Evolutionary conservation across 2,888 invertebrate species (phyloP).

Genomic region (Yponomeuta evonymella): DNA sequence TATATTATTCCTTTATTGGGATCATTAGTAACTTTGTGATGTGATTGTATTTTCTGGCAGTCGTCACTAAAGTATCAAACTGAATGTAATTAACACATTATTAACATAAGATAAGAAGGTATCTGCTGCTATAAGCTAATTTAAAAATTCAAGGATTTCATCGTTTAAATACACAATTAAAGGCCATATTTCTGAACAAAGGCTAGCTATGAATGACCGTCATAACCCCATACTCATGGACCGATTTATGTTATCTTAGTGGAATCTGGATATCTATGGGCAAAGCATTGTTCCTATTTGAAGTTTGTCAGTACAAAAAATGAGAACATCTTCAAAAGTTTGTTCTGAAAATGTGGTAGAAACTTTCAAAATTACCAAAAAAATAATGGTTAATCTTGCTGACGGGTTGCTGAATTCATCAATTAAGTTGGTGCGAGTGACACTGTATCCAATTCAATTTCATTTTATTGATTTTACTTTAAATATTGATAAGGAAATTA

Average conservation of each 20-base stretch:
- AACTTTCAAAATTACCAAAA: no score
- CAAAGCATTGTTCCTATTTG: slow-evolving; percentile 18
- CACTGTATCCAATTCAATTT: no score
- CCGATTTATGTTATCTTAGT: slow-evolving; percentile 15
- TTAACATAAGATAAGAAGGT: not conserved
- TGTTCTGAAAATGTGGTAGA: no score
- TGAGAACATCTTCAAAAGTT: not conserved
- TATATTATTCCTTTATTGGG: no score
- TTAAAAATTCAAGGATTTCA: not conserved
- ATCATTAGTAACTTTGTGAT: no score
- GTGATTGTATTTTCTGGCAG: no score
- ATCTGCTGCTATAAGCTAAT: not conserved
- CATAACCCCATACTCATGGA: slow-evolving; percentile 14
- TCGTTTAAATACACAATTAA: not conserved
- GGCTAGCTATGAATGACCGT: slow-evolving; percentile 11
- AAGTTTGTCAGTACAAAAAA: slow-evolving; percentile 7
- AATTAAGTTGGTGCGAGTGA: no score
- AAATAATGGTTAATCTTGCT: no score
- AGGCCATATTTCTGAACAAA: slow-evolving; percentile 15
- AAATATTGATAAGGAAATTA: no score
- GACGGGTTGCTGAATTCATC: no score
- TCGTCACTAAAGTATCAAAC: no score
- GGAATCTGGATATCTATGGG: slow-evolving; percentile 16
- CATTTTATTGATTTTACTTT: no score
- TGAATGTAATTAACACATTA: not conserved